These are phyloP conservation scores for Epinephelus awoara DNA, from an alignment of 2,797 vertebrate species.

Conservation along the genomic window DNA sequence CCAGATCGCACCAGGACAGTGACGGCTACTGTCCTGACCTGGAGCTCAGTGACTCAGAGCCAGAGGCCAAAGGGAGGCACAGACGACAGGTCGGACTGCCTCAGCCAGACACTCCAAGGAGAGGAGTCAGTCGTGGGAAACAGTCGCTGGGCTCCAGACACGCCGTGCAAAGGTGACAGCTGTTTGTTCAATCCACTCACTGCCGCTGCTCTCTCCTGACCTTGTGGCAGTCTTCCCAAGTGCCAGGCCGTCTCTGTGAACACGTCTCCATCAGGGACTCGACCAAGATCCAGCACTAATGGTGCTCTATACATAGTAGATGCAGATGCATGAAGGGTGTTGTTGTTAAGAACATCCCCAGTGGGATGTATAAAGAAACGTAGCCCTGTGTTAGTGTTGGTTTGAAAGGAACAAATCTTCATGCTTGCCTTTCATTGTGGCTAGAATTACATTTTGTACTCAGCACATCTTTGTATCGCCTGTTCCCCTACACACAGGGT, in stretches of 20 bases:
- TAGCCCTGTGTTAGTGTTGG: neutral
- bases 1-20: constrained; percentile 90
- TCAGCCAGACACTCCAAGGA: constrained; percentile 81
- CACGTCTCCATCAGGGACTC: constrained; percentile 45
- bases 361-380: neutral
- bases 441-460: constrained; percentile 43
- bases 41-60: constrained; percentile 97
- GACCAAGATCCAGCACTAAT: constrained; percentile 14
- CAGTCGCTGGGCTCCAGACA: constrained; percentile 88
- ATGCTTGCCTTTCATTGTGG: constrained; percentile 31
- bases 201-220: constrained; percentile 31
- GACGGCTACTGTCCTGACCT: constrained; percentile 98
- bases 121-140: constrained; percentile 85
- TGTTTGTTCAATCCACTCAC: constrained; percentile 42
- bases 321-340: constrained; percentile 1
- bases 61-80: constrained; percentile 91
- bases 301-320: constrained; percentile 5
- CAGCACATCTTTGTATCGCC: constrained; percentile 43
- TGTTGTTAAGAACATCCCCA: neutral
- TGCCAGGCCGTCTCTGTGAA: constrained; percentile 51
- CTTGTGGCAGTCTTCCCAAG: constrained; percentile 54
- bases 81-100: constrained; percentile 77
- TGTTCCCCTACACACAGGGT: constrained; percentile 13
- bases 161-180: constrained; percentile 94
- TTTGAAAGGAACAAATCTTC: constrained; percentile 20